Percentiles rank a stretch among this genome's conserved stretches.
Conservation (phyloP, 2,113 vertebrate genomes). For the Solenodon paradoxus region DNA sequence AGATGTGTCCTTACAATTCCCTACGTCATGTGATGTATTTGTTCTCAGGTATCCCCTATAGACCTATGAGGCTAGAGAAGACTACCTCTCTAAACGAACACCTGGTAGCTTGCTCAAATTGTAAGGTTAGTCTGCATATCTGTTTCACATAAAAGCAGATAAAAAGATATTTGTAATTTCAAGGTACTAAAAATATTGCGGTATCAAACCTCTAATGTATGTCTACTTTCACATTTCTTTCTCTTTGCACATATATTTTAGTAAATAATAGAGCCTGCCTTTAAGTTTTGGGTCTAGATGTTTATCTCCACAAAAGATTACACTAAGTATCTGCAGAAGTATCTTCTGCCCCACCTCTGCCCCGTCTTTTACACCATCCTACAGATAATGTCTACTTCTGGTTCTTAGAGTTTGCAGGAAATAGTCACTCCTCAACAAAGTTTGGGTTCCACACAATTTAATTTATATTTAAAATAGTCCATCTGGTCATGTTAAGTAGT, state of each 20-base stretch:
- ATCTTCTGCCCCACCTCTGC: neutral
- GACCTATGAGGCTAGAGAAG: neutral
- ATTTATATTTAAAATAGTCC: neutral
- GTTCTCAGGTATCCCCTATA: neutral
- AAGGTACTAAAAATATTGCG: neutral
- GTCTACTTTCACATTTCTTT: neutral
- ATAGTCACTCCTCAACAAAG: neutral
- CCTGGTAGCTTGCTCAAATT: neutral
- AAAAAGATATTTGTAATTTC: neutral
- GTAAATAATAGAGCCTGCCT: neutral
- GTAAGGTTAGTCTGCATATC: neutral
- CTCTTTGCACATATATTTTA: neutral
- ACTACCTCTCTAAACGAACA: neutral
- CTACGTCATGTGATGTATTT: neutral
- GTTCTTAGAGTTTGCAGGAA: neutral
- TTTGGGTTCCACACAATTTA: neutral
- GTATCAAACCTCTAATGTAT: neutral
- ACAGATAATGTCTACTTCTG: neutral
- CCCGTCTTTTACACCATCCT: neutral
- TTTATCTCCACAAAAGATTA: neutral
- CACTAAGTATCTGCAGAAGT: neutral
- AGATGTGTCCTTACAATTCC: neutral
- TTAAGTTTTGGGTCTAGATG: neutral
- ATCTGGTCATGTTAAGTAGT: neutral
- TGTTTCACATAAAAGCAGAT: slow-evolving; percentile 11